Evolutionary conservation across 2,888 invertebrate species (phyloP).

Genomic region (Aquatica leii): DNA sequence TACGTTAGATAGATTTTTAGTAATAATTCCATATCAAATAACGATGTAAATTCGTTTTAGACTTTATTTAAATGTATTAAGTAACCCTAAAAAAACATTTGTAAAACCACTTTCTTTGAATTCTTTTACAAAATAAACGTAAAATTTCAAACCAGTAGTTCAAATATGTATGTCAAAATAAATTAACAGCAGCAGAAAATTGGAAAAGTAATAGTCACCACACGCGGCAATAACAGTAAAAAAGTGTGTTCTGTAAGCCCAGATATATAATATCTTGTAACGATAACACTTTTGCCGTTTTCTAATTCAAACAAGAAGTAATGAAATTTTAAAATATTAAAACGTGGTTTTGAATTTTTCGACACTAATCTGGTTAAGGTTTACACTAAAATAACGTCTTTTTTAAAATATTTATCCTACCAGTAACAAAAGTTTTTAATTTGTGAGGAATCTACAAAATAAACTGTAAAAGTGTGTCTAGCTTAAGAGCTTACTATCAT

Average conservation of each 20-base stretch:
- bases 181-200: no score
- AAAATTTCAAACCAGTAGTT: constrained; percentile 15
- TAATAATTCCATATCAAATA: no score
- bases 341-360: constrained; percentile 1
- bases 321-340: constrained; percentile 1
- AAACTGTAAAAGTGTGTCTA: constrained; percentile 9
- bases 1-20: no score
- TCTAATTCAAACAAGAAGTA: constrained; percentile 3
- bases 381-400: constrained; percentile 9
- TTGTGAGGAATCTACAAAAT: constrained; percentile 7
- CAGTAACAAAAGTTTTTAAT: constrained; percentile 3
- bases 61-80: no score
- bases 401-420: constrained; percentile 9
- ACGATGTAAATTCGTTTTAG: no score
- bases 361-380: not conserved
- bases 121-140: not conserved
- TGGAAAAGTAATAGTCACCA: no score
- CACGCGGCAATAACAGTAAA: no score
- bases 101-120: no score
- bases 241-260: not conserved
- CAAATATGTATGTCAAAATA: no score
- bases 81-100: no score
- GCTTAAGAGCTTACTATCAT: constrained; percentile 11
- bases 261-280: not conserved
- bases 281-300: constrained; percentile 12